Conservation (phyloP, 1,140 invertebrate genomes). For the Globodera rostochiensis region DNA sequence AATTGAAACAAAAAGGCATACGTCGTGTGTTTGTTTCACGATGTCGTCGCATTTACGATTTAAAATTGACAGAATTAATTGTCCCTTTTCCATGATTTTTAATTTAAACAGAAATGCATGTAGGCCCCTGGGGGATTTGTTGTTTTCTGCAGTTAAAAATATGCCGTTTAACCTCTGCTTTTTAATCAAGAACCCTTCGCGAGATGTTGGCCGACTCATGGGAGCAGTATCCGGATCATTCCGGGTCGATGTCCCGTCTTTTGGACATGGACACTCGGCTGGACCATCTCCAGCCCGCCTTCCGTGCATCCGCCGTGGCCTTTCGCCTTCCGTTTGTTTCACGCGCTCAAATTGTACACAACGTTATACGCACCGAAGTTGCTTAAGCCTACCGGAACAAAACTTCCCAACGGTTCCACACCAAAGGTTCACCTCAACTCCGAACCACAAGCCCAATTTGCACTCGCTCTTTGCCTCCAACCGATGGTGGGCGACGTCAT, state of each 20-base stretch:
- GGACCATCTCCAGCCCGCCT: slow-evolving; percentile 4
- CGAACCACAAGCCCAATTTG: slow-evolving; percentile 44
- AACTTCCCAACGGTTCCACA: slow-evolving; percentile 9
- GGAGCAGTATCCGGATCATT: not conserved
- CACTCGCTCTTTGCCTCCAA: slow-evolving; percentile 48
- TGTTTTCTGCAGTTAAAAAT: slow-evolving; percentile 10
- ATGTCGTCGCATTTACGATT: no score
- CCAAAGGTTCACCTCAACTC: slow-evolving; percentile 45
- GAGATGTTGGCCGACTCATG: slow-evolving; percentile 39
- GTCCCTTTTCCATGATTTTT: no score
- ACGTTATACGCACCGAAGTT: slow-evolving; percentile 32
- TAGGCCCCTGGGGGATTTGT: slow-evolving; percentile 10
- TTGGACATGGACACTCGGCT: slow-evolving; percentile 32
- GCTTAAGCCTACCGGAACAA: not conserved
- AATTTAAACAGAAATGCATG: no score
- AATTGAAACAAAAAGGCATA: no score
- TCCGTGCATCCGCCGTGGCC: slow-evolving; percentile 28
- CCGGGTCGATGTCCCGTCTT: not conserved
- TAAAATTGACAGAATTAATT: no score
- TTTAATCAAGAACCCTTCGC: slow-evolving; percentile 38
- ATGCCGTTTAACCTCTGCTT: not conserved
- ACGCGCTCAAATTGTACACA: slow-evolving; percentile 20
- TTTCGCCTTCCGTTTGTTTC: slow-evolving; percentile 30
- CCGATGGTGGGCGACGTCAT: slow-evolving; percentile 50
- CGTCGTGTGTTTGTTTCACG: no score